Base-by-base conservation (phyloP, 1,140 invertebrate species). In the Archegozetes longisetosus region DNA sequence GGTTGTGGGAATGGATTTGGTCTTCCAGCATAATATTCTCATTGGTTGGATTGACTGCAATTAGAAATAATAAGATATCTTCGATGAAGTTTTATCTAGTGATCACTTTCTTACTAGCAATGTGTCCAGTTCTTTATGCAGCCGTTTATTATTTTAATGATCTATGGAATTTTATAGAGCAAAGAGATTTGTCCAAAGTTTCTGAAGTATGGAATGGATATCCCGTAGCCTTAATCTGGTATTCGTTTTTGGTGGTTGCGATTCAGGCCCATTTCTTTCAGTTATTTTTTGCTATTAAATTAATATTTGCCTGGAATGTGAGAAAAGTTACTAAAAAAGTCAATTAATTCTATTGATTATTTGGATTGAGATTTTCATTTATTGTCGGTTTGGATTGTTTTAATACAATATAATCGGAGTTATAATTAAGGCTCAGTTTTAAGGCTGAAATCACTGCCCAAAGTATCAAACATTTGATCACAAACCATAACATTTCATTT, bases 1-100 rank as follows among this genome's bases (percentile, higher is more conserved):
- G 87, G 27, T 79, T 81, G 73, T 97, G 92, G 91, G 91, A 97
- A 75, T 96, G 91, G 70, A 79, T 88, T 64, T 97, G 92, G 92
- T 83, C 86, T 64, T 74, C 82, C 2, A 92, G 88, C 65, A 73
- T 93, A 55, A 71, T 90, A n/a, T 77, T 88, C 46, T 85, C 86
- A 48, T 84, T 92, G 70, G 70, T 92, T 26, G 90, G 84, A n/a
- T 74, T 94, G 25, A 81, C 84, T 40, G 85, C 91, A 22, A 80
- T 90, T 63, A 82, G 85, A 65, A 82, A 80, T 64, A 97, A 95
- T 73, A 82, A 82, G 68, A 78, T 84, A 29, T 76, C 79, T 52
- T 78, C 83, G 1, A 78, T 97, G 69, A 64, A 64, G 67, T 79
- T 84, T 65, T 94, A 90, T 66, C 82, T 92, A 69, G 80, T 85